Conservation (phyloP, 2,888 invertebrate genomes). For the Agelastica alni region DNA sequence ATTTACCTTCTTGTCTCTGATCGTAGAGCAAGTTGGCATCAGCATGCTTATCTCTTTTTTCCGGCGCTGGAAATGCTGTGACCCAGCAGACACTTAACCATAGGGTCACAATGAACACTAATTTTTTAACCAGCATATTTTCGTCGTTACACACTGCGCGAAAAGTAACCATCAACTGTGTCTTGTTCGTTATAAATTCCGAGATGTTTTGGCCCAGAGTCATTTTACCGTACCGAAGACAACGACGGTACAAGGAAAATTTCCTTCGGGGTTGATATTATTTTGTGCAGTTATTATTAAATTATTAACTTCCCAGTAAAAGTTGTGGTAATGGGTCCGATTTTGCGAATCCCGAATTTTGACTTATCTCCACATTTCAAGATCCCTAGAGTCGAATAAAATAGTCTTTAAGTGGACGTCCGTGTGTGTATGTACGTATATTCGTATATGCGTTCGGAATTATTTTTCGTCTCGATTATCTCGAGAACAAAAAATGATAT, state of each 20-base stretch:
- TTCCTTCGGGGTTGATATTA: neutral
- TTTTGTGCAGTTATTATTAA: neutral
- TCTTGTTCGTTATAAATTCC: slow-evolving; percentile 16
- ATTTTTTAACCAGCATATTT: slow-evolving; percentile 24
- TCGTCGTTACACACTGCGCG: slow-evolving; percentile 22
- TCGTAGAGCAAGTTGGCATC: slow-evolving; percentile 59
- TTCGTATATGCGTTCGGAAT: too few species aligned
- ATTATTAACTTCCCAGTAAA: too few species aligned
- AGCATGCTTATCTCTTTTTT: slow-evolving; percentile 18
- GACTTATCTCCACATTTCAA: too few species aligned
- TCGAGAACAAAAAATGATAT: too few species aligned
- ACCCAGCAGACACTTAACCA: slow-evolving; percentile 30
- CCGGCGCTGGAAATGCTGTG: slow-evolving; percentile 50
- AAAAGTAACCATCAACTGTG: slow-evolving; percentile 33
- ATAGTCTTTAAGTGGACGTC: too few species aligned
- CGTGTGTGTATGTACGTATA: too few species aligned
- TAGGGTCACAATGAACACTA: slow-evolving; percentile 14
- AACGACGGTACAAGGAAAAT: neutral
- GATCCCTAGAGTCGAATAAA: too few species aligned
- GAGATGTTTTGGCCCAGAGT: slow-evolving; percentile 34
- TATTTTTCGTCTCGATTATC: too few species aligned
- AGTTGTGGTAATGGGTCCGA: too few species aligned
- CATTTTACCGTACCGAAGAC: slow-evolving; percentile 36
- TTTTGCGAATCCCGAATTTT: too few species aligned
- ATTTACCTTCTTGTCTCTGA: slow-evolving; percentile 72